Evolutionary conservation across 2,113 vertebrate species (phyloP).

Genomic region (Manacus vitellinus): DNA sequence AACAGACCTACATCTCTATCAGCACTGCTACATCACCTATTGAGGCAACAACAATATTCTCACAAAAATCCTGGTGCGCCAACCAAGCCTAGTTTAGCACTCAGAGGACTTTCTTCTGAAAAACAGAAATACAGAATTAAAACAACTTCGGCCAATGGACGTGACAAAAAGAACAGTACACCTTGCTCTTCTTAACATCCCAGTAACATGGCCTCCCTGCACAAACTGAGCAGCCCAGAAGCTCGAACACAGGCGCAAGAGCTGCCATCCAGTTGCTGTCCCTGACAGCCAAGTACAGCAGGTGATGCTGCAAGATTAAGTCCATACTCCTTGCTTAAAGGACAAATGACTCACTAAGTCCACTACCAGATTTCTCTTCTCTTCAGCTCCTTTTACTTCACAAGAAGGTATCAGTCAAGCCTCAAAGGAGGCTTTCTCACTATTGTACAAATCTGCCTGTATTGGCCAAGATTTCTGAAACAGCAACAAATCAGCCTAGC

Average conservation of each 20-base stretch:
- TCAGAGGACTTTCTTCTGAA: background rate
- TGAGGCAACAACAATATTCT: background rate
- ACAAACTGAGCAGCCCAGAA: background rate
- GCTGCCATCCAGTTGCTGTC: background rate
- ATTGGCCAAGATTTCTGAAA: background rate
- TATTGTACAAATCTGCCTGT: background rate
- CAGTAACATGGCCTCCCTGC: background rate
- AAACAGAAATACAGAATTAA: background rate
- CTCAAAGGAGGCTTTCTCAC: background rate
- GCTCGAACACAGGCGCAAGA: accelerated
- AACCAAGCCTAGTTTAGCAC: background rate
- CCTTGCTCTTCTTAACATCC: background rate
- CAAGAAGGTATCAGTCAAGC: background rate
- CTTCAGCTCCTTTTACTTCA: background rate
- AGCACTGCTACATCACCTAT: background rate
- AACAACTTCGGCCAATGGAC: background rate
- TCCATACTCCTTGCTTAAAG: background rate
- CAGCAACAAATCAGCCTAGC: background rate
- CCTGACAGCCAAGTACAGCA: background rate
- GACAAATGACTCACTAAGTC: background rate
- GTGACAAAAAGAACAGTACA: background rate
- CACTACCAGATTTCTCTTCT: background rate
- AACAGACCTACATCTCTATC: background rate
- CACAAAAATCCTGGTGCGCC: background rate
- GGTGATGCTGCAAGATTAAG: background rate